Evolutionary conservation across 2,888 invertebrate species (phyloP).

Genomic region (Psylliodes chrysocephalus): DNA sequence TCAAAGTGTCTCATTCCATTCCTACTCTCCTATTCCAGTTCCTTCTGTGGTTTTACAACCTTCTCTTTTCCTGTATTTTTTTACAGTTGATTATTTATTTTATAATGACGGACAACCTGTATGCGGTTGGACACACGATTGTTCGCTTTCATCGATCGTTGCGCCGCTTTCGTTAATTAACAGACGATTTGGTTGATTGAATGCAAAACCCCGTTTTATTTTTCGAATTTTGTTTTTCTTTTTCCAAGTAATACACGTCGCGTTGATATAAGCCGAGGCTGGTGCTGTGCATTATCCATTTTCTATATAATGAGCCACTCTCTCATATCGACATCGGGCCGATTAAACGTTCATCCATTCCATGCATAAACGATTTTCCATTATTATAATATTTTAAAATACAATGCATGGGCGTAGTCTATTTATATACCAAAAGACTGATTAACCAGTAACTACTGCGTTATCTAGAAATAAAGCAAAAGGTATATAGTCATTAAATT

Average conservation of each 20-base stretch:
- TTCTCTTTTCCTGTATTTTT: too few relatives aligned
- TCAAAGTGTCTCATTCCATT: too few relatives aligned
- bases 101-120: too few relatives aligned
- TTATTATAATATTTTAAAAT: conserved; percentile 59
- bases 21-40: too few relatives aligned
- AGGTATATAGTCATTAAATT: too few relatives aligned
- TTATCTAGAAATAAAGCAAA: too few relatives aligned
- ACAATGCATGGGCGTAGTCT: conserved; percentile 30
- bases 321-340: conserved; percentile 55
- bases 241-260: conserved; percentile 40
- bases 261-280: too few relatives aligned
- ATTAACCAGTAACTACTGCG: too few relatives aligned
- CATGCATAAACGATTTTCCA: conserved; percentile 59
- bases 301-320: conserved; percentile 60
- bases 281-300: conserved; percentile 60
- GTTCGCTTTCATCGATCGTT: conserved; percentile 50
- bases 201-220: conserved; percentile 56
- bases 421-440: not conserved
- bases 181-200: conserved; percentile 62
- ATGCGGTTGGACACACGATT: conserved; percentile 12
- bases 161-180: conserved; percentile 55
- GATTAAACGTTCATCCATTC: conserved; percentile 48
- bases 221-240: conserved; percentile 43
- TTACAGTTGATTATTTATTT: too few relatives aligned
- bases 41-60: too few relatives aligned